phyloP scores from a whole-genome alignment of 2,113 vertebrate species.

The Apaloderma vittatum region DNA sequence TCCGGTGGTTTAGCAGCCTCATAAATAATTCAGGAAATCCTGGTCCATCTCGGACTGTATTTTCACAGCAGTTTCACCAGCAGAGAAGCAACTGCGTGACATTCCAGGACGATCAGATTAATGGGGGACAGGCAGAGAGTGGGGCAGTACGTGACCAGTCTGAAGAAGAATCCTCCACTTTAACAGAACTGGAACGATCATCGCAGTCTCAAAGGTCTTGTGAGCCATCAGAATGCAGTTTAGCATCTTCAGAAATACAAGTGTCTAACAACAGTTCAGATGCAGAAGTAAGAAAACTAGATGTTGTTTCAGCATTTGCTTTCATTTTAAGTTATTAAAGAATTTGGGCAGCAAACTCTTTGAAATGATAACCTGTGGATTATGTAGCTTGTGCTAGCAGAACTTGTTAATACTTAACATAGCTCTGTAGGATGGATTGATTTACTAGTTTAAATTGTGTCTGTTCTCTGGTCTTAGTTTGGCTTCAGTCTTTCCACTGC shows the following conservation, averaged over 20 bases:
- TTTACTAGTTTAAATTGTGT: neutral
- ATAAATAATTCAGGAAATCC: neutral
- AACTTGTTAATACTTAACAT: neutral
- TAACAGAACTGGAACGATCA: constrained; percentile 15
- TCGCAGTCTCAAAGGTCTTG: constrained; percentile 14
- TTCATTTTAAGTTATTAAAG: neutral
- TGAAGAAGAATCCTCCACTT: constrained; percentile 41
- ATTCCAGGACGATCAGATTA: neutral
- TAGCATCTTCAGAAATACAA: constrained; percentile 8
- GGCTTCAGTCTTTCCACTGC: neutral
- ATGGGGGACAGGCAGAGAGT: neutral
- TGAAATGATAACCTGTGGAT: neutral
- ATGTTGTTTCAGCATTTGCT: neutral
- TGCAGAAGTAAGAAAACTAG: constrained; percentile 63
- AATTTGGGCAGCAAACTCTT: neutral
- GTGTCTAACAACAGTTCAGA: constrained; percentile 14
- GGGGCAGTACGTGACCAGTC: neutral
- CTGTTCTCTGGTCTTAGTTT: neutral
- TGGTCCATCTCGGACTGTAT: constrained; percentile 24
- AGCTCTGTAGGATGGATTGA: neutral
- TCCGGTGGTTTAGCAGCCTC: constrained; percentile 78
- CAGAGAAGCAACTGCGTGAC: neutral
- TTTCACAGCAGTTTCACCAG: constrained; percentile 79
- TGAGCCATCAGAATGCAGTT: neutral
- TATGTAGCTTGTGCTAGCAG: neutral